Evolutionary conservation across 2,888 invertebrate species (phyloP), one percentile per base, ranked within the genome.

Genomic region (Drosophila mulleri): DNA sequence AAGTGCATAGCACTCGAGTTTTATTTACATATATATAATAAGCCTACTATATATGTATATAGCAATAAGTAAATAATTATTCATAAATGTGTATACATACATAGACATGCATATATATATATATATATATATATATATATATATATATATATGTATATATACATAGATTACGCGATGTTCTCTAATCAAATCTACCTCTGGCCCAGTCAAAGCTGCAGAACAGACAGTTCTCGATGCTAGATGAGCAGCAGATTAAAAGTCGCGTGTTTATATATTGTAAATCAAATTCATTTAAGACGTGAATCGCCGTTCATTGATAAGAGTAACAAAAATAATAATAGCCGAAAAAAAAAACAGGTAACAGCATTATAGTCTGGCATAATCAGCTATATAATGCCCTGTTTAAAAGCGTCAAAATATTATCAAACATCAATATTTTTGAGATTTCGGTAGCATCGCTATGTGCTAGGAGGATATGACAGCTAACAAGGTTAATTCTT

Each of bases 171-270:
- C 41, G 62, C 44, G 68, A 75, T 88, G 58, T 66, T 37, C 45
- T 63, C 82, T 86, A 69, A 83, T 87, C 83, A 73, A 44, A 53
- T 64, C 68, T 70, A 88, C 88, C 88, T 75, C 61, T 88, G 80
- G 58, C 71, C 72, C 72, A 70, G 53, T 66, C 58, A 66, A 66
- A 72, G 26, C 67, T 61, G 64, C 45, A 64, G 59, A 67, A 69
- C 3, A 53, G 81, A 67, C 65, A 67, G 48, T 75, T 61, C 68
- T 77, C 69, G 57, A 72, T 71, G 82, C 47, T 58, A 53, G 42
- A 63, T 52, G 42, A 66, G 60, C 52, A 52, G 61, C 1, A 67
- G 87, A 89, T 89, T 89, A 72, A 50, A 63, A 64, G 54, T 83
- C 84, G 82, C 75, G 84, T 83, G 87, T 73, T 80, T 65, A 48